Conservation (phyloP, 92 coral and sea anemone genomes). For the Epizoanthus ramosus region DNA sequence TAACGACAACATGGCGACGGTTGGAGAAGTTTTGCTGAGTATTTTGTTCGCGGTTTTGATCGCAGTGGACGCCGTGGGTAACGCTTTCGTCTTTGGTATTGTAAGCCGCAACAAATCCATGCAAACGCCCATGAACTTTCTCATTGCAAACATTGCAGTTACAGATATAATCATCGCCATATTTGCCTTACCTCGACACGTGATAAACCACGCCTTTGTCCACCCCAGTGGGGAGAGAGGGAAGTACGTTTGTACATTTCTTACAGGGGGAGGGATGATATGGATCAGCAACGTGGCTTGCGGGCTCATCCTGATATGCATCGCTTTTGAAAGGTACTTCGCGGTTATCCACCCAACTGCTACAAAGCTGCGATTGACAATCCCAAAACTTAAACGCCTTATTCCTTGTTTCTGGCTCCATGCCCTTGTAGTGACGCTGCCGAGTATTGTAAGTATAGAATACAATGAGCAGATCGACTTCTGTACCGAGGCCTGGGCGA, state of each 20-base stretch:
- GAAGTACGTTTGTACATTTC: constrained; percentile 53
- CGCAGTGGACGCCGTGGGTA: constrained; percentile 47
- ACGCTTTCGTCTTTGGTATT: constrained; percentile 54
- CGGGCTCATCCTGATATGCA: constrained; percentile 47
- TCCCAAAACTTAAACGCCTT: constrained; percentile 35
- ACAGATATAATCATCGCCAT: constrained; percentile 59
- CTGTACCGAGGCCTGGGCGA: constrained; percentile 40
- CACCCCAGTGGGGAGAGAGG: constrained; percentile 61
- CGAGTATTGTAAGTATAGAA: constrained; percentile 5
- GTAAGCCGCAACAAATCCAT: constrained; percentile 50
- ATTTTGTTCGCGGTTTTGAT: constrained; percentile 42
- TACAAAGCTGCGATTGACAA: constrained; percentile 49
- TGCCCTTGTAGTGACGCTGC: constrained; percentile 37
- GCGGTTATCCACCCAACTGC: constrained; percentile 62
- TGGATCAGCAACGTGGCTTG: constrained; percentile 64
- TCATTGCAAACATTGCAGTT: constrained; percentile 58
- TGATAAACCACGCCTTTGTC: constrained; percentile 40
- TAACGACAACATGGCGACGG: constrained; percentile 8
- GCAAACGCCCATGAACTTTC: constrained; percentile 73
- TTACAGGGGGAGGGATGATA: constrained; percentile 51
- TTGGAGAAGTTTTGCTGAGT: constrained; percentile 32
- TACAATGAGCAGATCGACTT: constrained; percentile 32
- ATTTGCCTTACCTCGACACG: constrained; percentile 48
- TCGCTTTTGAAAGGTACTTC: constrained; percentile 70
- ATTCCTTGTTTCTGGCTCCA: constrained; percentile 43